These are phyloP conservation scores for Loxodonta africana DNA, from an alignment of 2,113 vertebrate species.

Conservation along the genomic window DNA sequence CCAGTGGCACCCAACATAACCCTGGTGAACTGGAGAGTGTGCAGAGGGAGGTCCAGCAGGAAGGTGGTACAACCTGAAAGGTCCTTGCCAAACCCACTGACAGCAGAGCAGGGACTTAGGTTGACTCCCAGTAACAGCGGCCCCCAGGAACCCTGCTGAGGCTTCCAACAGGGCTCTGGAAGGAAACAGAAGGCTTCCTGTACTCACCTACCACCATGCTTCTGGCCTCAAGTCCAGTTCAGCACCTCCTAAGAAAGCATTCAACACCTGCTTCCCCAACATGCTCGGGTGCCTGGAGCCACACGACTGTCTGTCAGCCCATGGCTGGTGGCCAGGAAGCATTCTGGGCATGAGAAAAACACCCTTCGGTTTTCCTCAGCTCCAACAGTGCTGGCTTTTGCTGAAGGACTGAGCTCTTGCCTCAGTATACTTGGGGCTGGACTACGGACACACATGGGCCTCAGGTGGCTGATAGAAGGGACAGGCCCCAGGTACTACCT, in stretches of 20 bases:
- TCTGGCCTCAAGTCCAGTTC: not conserved
- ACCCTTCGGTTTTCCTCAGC: not conserved
- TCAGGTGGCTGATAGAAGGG: constrained; percentile 16
- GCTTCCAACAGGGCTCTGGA: not conserved
- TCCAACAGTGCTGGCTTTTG: not conserved
- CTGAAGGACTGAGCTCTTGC: constrained; percentile 41
- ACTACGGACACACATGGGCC: not conserved
- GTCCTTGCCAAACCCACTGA: not conserved
- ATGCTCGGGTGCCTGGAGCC: not conserved
- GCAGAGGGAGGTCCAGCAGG: not conserved
- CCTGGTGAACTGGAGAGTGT: not conserved
- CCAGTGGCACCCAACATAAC: not conserved
- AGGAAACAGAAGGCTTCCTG: constrained; percentile 1
- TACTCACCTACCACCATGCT: not conserved
- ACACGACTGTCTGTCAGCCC: not conserved
- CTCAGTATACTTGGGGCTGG: not conserved
- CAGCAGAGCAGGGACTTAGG: not conserved
- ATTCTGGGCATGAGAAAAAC: constrained; percentile 4
- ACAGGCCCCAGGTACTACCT: not conserved
- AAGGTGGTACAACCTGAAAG: not conserved
- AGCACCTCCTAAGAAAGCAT: not conserved
- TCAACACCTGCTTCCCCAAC: not conserved
- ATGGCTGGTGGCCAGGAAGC: not conserved
- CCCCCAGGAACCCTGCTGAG: not conserved
- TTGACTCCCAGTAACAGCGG: not conserved